Evolutionary conservation across 2,888 invertebrate genomes (phyloP).

Genomic region (Hyppa rectilinea): DNA sequence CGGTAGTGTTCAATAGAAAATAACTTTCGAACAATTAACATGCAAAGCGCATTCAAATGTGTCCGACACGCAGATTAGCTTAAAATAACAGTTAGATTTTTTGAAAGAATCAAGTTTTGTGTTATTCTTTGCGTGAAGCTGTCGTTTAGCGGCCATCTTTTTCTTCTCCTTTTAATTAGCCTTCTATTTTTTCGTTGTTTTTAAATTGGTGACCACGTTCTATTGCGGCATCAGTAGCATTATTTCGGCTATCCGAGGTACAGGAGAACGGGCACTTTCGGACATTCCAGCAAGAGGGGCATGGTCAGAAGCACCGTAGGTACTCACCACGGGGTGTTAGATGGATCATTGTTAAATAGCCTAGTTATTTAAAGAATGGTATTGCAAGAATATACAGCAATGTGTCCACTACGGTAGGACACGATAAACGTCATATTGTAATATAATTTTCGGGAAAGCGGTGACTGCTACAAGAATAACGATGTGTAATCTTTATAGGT

Average conservation of each 20-base stretch:
- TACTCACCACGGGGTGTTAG: too few relatives aligned
- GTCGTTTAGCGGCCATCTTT: neutral
- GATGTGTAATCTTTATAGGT: neutral
- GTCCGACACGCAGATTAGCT: conserved; percentile 54
- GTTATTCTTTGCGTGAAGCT: neutral
- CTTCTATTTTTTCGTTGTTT: too few relatives aligned
- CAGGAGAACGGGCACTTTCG: too few relatives aligned
- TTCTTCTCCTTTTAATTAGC: too few relatives aligned
- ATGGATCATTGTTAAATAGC: too few relatives aligned
- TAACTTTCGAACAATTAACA: conserved; percentile 57
- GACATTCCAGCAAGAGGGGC: too few relatives aligned
- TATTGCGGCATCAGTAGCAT: too few relatives aligned
- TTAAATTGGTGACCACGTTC: too few relatives aligned
- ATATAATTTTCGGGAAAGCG: neutral
- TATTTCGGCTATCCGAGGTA: too few relatives aligned
- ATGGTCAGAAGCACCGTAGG: too few relatives aligned
- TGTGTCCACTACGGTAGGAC: neutral
- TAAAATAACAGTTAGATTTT: conserved; percentile 47
- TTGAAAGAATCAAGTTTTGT: conserved; percentile 21
- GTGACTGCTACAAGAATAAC: neutral
- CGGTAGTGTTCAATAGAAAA: conserved; percentile 49
- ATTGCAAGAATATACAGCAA: neutral
- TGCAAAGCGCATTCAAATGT: conserved; percentile 59
- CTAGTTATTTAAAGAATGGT: neutral
- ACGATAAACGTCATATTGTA: neutral